Conservation (phyloP, 2,797 vertebrate species). For the Dromococcyx pavoninus region DNA sequence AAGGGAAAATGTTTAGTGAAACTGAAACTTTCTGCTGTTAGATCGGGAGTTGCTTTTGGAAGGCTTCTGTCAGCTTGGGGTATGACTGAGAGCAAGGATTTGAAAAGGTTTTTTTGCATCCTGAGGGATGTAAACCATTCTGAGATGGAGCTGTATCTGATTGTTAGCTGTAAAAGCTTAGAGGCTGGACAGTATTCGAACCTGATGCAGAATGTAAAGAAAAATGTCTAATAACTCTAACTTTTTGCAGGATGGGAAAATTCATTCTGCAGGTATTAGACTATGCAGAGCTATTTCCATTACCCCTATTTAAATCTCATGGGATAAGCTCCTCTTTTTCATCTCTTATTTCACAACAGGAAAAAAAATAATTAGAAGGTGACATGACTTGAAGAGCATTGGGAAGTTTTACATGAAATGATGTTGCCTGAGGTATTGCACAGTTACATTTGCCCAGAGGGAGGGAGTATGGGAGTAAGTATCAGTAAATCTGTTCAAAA, state of each 20-base stretch:
- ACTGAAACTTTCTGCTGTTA: background rate
- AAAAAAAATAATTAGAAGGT: constrained; percentile 62
- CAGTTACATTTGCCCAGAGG: constrained; percentile 54
- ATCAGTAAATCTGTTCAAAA: constrained; percentile 50
- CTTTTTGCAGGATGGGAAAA: constrained; percentile 53
- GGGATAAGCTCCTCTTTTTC: constrained; percentile 59
- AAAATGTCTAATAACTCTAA: background rate
- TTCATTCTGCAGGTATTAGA: constrained; percentile 13
- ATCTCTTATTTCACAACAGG: constrained; percentile 66
- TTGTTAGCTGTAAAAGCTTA: background rate
- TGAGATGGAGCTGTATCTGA: background rate
- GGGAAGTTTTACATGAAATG: constrained; percentile 62
- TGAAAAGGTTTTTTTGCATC: background rate
- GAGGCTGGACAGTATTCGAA: background rate
- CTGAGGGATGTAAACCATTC: background rate
- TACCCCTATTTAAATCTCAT: constrained; percentile 47
- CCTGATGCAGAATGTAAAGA: background rate
- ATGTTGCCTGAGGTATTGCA: constrained; percentile 50
- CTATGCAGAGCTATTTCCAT: constrained; percentile 54
- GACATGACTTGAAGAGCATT: constrained; percentile 55
- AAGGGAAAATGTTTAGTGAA: background rate
- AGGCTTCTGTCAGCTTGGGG: background rate
- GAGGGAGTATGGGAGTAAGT: constrained; percentile 46
- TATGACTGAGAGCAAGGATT: background rate
- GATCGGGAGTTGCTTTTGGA: background rate